A percentile compares a stretch with the other conserved stretches of the same genome.
These are phyloP conservation scores for Suncus etruscus DNA, from an alignment of 2,113 vertebrate species.

Conservation along the genomic window DNA sequence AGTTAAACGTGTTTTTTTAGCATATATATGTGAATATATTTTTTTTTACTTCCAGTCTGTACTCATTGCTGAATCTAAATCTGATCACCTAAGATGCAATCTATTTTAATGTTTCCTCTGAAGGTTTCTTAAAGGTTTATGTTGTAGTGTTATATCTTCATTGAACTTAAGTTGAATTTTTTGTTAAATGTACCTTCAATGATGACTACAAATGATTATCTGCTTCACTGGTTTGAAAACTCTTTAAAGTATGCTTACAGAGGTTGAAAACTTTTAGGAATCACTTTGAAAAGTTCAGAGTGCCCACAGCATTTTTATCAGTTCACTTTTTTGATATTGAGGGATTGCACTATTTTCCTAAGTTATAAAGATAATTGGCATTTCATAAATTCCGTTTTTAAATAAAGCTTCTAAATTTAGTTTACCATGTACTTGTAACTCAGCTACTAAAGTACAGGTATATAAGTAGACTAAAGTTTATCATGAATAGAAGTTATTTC, in stretches of 20 bases:
- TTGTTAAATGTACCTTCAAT: constrained; percentile 80
- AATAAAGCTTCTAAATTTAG: constrained; percentile 40
- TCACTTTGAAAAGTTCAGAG: constrained; percentile 80
- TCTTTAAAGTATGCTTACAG: constrained; percentile 75
- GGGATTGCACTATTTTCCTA: not conserved
- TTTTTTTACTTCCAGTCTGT: not conserved
- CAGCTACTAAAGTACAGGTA: not conserved
- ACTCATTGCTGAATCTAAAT: constrained; percentile 56
- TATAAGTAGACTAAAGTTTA: not conserved
- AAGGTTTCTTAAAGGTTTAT: constrained; percentile 80
- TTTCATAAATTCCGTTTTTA: constrained; percentile 50
- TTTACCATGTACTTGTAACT: not conserved
- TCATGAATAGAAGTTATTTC: not conserved
- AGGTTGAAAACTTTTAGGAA: constrained; percentile 77
- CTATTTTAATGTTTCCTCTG: constrained; percentile 78
- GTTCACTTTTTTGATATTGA: constrained; percentile 56
- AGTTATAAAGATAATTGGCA: not conserved
- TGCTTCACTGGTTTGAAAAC: constrained; percentile 85
- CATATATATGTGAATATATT: constrained; percentile 7
- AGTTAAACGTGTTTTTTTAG: constrained; percentile 32
- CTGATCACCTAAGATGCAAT: constrained; percentile 50
- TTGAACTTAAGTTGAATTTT: constrained; percentile 81
- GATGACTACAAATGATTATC: constrained; percentile 82
- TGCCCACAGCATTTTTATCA: constrained; percentile 59
- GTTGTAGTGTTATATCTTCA: constrained; percentile 76